Percentiles rank a stretch among this genome's conserved stretches.
These are phyloP conservation scores for Phallusia fumigata DNA, from an alignment of 23 tunicate species.

Conservation along the genomic window DNA sequence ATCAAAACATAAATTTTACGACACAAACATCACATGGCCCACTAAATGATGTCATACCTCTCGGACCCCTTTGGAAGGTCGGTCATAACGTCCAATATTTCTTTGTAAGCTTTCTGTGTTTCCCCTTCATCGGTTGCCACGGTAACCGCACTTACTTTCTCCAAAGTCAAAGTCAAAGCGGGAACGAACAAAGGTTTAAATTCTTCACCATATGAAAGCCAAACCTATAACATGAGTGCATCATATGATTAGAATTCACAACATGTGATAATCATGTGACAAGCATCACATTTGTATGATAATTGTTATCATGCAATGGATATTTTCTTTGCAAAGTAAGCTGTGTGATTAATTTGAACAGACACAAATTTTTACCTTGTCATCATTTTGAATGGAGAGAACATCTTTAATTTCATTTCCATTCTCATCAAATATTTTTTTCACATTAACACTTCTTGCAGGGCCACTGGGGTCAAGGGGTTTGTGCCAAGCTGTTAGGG, in stretches of 20 bases:
- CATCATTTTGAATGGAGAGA: constrained; percentile 53
- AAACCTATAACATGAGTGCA: constrained; percentile 50
- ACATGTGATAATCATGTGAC: too few species aligned
- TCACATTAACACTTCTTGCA: constrained; percentile 55
- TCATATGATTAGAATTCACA: too few species aligned
- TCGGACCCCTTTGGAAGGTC: constrained; percentile 34
- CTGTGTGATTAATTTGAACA: too few species aligned
- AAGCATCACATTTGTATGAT: too few species aligned
- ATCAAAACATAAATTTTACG: background rate
- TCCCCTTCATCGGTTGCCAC: constrained; percentile 16
- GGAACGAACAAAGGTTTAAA: constrained; percentile 46
- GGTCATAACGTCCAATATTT: constrained; percentile 6
- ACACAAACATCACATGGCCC: background rate
- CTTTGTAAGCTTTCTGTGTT: constrained; percentile 19
- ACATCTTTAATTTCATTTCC: constrained; percentile 72
- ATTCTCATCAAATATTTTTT: constrained; percentile 58
- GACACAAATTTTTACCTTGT: constrained; percentile 34
- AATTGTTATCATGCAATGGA: too few species aligned
- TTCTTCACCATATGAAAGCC: constrained; percentile 91
- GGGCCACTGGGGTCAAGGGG: constrained; percentile 76
- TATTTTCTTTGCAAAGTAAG: too few species aligned
- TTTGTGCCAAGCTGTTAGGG: constrained; percentile 70
- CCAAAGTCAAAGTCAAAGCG: constrained; percentile 43
- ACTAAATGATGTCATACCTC: constrained; percentile 4
- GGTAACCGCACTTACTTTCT: constrained; percentile 24